phyloP scores from a whole-genome alignment of 1,140 invertebrate species.

The Uloborus diversus region DNA sequence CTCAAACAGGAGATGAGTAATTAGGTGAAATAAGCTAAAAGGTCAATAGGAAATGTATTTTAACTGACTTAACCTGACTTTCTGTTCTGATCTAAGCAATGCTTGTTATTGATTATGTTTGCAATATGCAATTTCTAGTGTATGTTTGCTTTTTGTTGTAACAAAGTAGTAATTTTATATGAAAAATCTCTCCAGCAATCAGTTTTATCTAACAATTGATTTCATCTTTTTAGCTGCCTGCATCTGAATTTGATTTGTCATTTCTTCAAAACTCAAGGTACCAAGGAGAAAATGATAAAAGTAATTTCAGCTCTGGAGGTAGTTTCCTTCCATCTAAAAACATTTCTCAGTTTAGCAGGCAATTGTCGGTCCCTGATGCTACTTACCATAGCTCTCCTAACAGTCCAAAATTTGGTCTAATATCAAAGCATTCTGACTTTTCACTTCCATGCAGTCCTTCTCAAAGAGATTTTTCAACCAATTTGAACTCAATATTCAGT shows the following conservation, averaged over 20 bases:
- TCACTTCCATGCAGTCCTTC: conserved; percentile 35
- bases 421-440: conserved; percentile 8
- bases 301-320: not conserved
- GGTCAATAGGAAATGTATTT: no score
- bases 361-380: conserved; percentile 10
- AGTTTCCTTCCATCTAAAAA: conserved; percentile 5
- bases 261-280: conserved; percentile 10
- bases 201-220: no score
- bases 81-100: no score
- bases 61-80: no score
- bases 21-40: no score
- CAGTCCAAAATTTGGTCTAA: conserved; percentile 27
- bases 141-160: no score
- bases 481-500: conserved; percentile 31
- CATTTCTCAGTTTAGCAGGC: conserved; percentile 1
- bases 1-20: no score
- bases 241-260: not conserved
- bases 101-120: no score
- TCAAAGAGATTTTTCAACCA: not conserved
- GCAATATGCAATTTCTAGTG: no score
- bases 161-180: no score
- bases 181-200: no score
- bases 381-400: not conserved
- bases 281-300: not conserved
- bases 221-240: conserved; percentile 3